Conservation (phyloP, 2,113 vertebrate genomes). For the Centropristis striata region DNA sequence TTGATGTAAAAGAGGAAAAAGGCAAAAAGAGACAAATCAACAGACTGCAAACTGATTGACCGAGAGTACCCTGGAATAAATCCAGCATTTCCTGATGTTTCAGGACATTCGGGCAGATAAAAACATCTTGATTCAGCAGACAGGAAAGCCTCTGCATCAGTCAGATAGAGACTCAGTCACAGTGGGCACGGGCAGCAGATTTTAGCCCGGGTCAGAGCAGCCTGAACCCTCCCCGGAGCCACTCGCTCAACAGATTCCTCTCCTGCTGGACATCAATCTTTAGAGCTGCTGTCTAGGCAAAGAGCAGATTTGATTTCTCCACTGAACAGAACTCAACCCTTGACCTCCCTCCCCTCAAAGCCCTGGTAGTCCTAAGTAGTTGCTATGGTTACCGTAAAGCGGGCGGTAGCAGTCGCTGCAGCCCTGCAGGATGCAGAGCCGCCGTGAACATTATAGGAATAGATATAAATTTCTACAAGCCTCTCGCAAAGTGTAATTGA, state of each 20-base stretch:
- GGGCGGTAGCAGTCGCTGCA: constrained; percentile 31
- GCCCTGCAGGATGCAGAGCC: constrained; percentile 53
- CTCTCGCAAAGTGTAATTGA: constrained; percentile 59
- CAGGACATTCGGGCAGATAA: constrained; percentile 44
- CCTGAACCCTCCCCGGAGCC: constrained; percentile 39
- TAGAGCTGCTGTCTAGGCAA: constrained; percentile 76
- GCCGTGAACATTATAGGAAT: constrained; percentile 54
- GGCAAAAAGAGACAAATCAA: constrained; percentile 64
- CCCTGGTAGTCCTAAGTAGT: constrained; percentile 66
- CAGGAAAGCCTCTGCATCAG: constrained; percentile 44
- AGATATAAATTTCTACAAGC: constrained; percentile 57
- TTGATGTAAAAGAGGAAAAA: constrained; percentile 67
- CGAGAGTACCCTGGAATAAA: constrained; percentile 64
- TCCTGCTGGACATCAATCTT: constrained; percentile 77
- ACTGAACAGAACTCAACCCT: constrained; percentile 77
- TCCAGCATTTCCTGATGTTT: constrained; percentile 71
- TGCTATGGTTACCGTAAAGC: constrained; percentile 80
- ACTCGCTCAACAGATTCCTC: constrained; percentile 46
- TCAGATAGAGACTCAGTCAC: constrained; percentile 50
- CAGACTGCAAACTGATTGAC: constrained; percentile 73
- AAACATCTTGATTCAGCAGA: constrained; percentile 67
- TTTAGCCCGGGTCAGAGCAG: constrained; percentile 65
- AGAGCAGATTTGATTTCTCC: constrained; percentile 79
- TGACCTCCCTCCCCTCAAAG: constrained; percentile 73
- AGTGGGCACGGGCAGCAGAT: constrained; percentile 51